A percentile compares a stretch with the other conserved stretches of the same genome.
These are phyloP conservation scores for Plestiodon gilberti DNA, from an alignment of 2,113 vertebrate species.

Conservation along the genomic window DNA sequence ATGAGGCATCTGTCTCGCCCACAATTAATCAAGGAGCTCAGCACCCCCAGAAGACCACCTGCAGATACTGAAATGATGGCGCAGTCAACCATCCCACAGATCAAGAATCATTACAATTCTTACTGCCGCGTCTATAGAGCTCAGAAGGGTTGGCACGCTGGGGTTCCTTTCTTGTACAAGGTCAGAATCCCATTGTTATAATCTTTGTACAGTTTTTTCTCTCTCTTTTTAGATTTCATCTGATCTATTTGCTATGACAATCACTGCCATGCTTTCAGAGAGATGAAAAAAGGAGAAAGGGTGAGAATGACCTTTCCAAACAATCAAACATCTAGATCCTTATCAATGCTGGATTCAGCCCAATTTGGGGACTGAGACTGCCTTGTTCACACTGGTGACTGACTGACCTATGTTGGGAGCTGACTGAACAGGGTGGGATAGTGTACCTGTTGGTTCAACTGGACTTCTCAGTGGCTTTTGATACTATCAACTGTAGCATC, in stretches of 20 bases:
- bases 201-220: background rate
- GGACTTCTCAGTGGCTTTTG: no score
- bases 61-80: background rate
- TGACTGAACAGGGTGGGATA: no score
- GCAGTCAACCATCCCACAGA: background rate
- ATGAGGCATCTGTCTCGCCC: background rate
- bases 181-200: background rate
- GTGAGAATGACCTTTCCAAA: background rate
- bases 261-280: background rate
- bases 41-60: conserved; percentile 1
- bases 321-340: no score
- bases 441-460: no score
- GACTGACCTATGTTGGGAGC: no score
- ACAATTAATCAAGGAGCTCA: conserved; percentile 23
- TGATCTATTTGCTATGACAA: background rate
- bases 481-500: no score
- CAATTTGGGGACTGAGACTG: background rate
- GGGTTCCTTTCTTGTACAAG: background rate
- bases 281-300: background rate
- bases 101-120: background rate
- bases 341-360: background rate
- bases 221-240: background rate
- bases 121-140: background rate
- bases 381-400: no score
- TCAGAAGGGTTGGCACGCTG: background rate